phyloP scores from a whole-genome alignment of 2,888 invertebrate species.

The Formica aserva region DNA sequence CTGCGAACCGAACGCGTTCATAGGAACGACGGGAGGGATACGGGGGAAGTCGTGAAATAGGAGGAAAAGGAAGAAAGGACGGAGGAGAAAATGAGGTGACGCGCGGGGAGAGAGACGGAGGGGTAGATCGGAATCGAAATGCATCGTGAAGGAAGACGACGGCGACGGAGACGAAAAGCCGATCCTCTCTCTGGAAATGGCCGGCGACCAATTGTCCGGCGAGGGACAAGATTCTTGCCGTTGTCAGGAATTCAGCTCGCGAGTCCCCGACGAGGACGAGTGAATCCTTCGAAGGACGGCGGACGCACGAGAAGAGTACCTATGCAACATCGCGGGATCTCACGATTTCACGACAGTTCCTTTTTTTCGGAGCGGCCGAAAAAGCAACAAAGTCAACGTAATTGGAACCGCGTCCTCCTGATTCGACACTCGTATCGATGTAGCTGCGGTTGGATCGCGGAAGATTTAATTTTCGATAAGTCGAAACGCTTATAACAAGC shows the following conservation, averaged over 20 bases:
- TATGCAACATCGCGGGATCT: constrained; percentile 58
- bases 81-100: constrained; percentile 48
- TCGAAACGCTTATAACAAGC: constrained; percentile 1
- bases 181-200: constrained; percentile 72
- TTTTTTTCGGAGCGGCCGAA: constrained; percentile 59
- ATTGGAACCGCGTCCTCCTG: constrained; percentile 70
- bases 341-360: constrained; percentile 41
- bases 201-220: constrained; percentile 71
- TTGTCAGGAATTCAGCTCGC: constrained; percentile 77
- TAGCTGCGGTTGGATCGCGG: constrained; percentile 9
- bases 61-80: constrained; percentile 52
- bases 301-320: constrained; percentile 59
- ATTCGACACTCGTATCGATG: constrained; percentile 69
- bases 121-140: constrained; percentile 69
- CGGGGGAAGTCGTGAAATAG: constrained; percentile 51
- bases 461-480: constrained; percentile 26
- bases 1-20: constrained; percentile 55
- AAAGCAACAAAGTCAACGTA: constrained; percentile 60
- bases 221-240: constrained; percentile 76
- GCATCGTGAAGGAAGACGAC: constrained; percentile 57
- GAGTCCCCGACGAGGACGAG: constrained; percentile 68
- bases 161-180: constrained; percentile 74
- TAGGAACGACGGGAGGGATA: constrained; percentile 21
- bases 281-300: constrained; percentile 70
- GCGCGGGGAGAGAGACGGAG: constrained; percentile 22